Percentiles rank a stretch among this genome's conserved stretches.
Evolutionary conservation across 2,113 vertebrate species (phyloP).

Genomic region (Callorhinus ursinus): DNA sequence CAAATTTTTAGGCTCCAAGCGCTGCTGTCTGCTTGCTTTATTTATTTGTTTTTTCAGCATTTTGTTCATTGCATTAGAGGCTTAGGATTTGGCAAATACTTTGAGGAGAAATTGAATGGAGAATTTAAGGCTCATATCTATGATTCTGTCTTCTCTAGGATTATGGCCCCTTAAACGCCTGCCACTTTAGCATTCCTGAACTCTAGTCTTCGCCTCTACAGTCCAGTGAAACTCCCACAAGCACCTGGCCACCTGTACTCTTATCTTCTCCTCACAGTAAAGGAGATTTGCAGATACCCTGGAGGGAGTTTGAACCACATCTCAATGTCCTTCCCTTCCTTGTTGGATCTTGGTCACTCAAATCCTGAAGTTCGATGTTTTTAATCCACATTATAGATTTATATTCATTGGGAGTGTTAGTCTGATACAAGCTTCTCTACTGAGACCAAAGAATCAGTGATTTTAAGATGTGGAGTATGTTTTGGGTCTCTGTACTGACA

Average conservation of each 20-base stretch:
- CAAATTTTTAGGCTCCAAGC: background rate
- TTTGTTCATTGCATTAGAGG: background rate
- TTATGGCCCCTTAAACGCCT: background rate
- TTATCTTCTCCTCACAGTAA: background rate
- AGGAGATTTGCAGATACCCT: background rate
- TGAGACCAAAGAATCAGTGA: background rate
- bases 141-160: background rate
- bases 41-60: background rate
- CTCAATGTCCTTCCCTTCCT: background rate
- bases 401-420: background rate
- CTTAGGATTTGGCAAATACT: background rate
- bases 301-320: background rate
- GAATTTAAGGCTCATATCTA: background rate
- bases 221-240: background rate
- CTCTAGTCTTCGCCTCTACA: background rate
- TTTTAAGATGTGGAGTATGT: background rate
- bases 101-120: background rate
- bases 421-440: background rate
- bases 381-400: background rate
- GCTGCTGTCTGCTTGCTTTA: background rate
- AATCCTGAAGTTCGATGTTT: background rate
- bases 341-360: background rate
- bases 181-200: background rate
- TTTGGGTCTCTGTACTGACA: background rate
- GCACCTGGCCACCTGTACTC: rapidly evolving